Evolutionary conservation across 2,888 invertebrate species (phyloP), one percentile per base, ranked within the genome.

Genomic region (Silvanus unidentatus): DNA sequence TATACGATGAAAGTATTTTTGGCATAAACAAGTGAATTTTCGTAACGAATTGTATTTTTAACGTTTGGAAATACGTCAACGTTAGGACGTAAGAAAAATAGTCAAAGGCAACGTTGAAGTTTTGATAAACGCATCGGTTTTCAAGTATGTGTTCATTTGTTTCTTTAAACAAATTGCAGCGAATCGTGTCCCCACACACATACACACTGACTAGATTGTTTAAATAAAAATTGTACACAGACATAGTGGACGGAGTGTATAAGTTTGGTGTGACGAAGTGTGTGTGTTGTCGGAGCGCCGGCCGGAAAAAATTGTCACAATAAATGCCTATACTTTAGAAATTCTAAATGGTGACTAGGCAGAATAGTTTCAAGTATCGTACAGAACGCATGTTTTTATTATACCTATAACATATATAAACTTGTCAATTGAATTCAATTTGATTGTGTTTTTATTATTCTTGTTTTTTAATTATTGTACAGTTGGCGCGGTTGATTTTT

Each of bases 291-390:
- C n/a, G 22, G 3, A 3, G 22, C 3, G 22, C 22, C 22, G 22
- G 22, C 22, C 22, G 22, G 22, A 22, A 22, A 22, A 32, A 12
- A 32, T 32, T 37, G 37, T 37, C 14, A 37, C 37, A 37, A 15
- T 37, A 37, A 32, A n/a, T 32, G 22, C 3, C 22, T 22, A 22
- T n/a, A n/a, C n/a, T n/a, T n/a, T n/a, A n/a, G n/a, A n/a, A n/a
- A n/a, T n/a, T n/a, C 22, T 22, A 51, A 55, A 50, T 48, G 48
- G 54, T 60, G 59, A 60, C 58, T 60, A 56, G 59, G 45, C 59
- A 60, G 54, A 57, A 56, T 58, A 56, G 53, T 55, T 57, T 53
- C 44, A 52, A 52, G 54, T 39, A 16, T 42, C 44, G 44, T 44
- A 42, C 43, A 44, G 42, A 45, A 44, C 47, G 39, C 47, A 49